phyloP scores from a whole-genome alignment of 2,797 vertebrate genomes.

The Microtus agrestis region DNA sequence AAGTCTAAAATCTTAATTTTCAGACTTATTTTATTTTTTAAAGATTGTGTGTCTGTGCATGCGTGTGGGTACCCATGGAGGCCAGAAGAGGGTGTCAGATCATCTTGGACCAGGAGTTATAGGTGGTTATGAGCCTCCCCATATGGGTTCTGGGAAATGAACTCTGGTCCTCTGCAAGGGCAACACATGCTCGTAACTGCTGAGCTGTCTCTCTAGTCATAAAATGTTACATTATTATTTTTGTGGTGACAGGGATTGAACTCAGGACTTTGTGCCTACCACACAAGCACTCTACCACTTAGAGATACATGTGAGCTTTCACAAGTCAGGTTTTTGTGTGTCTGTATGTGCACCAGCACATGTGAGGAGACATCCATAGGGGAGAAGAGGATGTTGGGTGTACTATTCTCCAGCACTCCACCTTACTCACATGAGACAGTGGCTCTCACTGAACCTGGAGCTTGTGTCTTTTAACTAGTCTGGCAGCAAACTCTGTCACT shows the following conservation, averaged over 20 bases:
- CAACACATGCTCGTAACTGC: background rate
- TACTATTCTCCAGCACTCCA: background rate
- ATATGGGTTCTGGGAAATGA: background rate
- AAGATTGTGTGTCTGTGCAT: background rate
- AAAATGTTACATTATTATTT: background rate
- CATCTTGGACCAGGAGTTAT: background rate
- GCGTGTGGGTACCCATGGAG: background rate
- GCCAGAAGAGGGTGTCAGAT: background rate
- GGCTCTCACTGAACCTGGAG: background rate
- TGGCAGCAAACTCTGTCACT: background rate
- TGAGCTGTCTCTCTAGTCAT: background rate
- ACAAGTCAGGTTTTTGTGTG: background rate
- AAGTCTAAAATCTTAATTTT: background rate
- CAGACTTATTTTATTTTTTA: background rate
- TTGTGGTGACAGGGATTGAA: background rate
- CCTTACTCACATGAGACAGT: background rate
- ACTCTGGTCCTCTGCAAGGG: background rate
- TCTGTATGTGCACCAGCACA: background rate
- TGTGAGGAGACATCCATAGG: background rate
- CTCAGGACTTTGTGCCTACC: background rate
- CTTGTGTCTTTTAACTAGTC: background rate
- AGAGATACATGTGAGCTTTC: background rate
- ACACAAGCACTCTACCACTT: background rate
- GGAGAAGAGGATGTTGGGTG: background rate
- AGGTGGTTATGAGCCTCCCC: background rate